A percentile compares a stretch with the other conserved stretches of the same genome.
Evolutionary conservation across 1,140 invertebrate species (phyloP).

Genomic region (Aphaenogaster ashmeadi): DNA sequence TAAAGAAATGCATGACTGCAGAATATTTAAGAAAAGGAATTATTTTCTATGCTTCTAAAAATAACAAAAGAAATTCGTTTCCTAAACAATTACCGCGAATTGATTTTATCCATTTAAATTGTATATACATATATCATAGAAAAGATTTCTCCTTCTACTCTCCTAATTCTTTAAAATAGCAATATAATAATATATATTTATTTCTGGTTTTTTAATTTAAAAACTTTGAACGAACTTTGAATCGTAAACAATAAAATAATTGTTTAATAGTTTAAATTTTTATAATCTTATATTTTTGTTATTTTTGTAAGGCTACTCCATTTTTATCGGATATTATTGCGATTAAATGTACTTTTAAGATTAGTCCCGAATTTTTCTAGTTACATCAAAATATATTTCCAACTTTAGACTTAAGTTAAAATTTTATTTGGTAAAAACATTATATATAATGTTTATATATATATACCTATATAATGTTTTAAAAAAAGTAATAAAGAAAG

Average conservation of each 20-base stretch:
- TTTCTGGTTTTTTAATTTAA: background rate
- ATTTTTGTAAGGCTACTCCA: background rate
- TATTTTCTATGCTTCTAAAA: background rate
- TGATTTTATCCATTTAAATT: background rate
- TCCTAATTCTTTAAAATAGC: background rate
- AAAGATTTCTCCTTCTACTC: background rate
- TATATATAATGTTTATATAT: too few relatives aligned
- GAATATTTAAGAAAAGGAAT: background rate
- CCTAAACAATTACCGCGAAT: background rate
- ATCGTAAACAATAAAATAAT: background rate
- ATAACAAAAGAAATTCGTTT: background rate
- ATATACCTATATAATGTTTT: too few relatives aligned
- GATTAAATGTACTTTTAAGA: too few relatives aligned
- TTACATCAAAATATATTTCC: background rate
- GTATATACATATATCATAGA: background rate
- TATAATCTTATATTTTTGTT: background rate
- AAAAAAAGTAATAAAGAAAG: background rate
- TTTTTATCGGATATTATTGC: too few relatives aligned
- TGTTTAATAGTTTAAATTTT: background rate
- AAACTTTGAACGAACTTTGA: background rate
- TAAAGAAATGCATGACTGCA: background rate
- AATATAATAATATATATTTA: background rate
- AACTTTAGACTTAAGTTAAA: background rate
- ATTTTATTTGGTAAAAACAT: background rate
- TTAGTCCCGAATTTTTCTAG: too few relatives aligned